Evolutionary conservation across 1,140 invertebrate genomes (phyloP).

Genomic region (Drosophila malerkotliana): DNA sequence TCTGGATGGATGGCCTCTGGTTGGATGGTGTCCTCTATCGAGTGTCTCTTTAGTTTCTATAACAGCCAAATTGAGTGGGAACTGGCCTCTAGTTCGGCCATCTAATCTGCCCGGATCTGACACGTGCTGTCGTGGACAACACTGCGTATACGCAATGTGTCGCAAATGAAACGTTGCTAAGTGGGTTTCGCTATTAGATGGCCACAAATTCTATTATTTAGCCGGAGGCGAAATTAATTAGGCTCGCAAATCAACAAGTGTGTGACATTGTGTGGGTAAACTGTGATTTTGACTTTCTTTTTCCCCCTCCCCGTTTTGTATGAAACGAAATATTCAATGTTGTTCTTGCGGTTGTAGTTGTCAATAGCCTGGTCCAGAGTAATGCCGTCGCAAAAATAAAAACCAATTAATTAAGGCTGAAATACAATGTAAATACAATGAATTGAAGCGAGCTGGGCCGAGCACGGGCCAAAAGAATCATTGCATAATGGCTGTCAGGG

Average conservation of each 20-base stretch:
- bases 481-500: slow-evolving; percentile 57
- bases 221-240: slow-evolving; percentile 59
- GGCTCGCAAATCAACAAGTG: slow-evolving; percentile 71
- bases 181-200: slow-evolving; percentile 56
- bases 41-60: slow-evolving; percentile 61
- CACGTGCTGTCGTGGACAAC: slow-evolving; percentile 31
- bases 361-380: slow-evolving; percentile 11
- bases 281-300: slow-evolving; percentile 45
- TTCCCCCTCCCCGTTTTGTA: slow-evolving; percentile 9
- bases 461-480: slow-evolving; percentile 37
- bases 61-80: slow-evolving; percentile 58
- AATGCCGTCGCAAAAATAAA: slow-evolving; percentile 49
- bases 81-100: background rate
- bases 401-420: slow-evolving; percentile 70
- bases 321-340: slow-evolving; percentile 27
- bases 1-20: background rate
- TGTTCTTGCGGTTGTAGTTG: slow-evolving; percentile 7
- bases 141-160: slow-evolving; percentile 55
- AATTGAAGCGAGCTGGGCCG: slow-evolving; percentile 29
- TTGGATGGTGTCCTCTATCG: slow-evolving; percentile 36
- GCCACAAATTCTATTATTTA: slow-evolving; percentile 53
- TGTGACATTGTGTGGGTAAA: slow-evolving; percentile 9
- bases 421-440: slow-evolving; percentile 62
- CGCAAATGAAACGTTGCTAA: slow-evolving; percentile 46
- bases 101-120: slow-evolving; percentile 36